Evolutionary conservation across 2,113 vertebrate species (phyloP), one percentile per base, ranked within the genome.

Genomic region (Oreamnos americanus): DNA sequence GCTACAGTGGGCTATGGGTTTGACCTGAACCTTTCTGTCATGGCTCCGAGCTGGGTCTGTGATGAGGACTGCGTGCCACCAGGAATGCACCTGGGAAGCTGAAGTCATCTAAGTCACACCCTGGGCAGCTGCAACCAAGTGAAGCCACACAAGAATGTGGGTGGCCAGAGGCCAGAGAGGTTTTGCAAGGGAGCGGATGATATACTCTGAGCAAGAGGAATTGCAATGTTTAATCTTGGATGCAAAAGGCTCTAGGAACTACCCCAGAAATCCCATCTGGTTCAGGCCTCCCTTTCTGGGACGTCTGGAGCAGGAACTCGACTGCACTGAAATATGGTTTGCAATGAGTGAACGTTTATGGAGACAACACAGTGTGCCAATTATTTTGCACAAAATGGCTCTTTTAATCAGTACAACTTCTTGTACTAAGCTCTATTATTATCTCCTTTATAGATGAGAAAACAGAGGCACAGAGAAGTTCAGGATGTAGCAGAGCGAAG

Each of bases 91-190:
- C 96, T 97, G 96, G 87, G 57, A 94, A 92, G 74, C 36, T 96
- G 81, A 98, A 51, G 76, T 97, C 93, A 97, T 74, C 58, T 58
- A 25, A 36, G 81, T 91, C 91, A 97, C 12, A 88, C 45, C 82
- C n/a, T 17, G 79, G 25, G 39, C 60, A 92, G 81, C 16, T 82
- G 84, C 79, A 94, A 79, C n/a, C 6, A 7, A 96, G 74, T 9
- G 64, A 97, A 95, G 81, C 85, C 94, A 92, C 12, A 36, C 6
- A 79, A 43, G 84, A 92, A 82, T 14, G 62, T 74, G 88, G 60
- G 49, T 93, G 92, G 87, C 16, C 17, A 49, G 23, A 95, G 33
- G 89, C 86, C 85, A 94, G 25, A 55, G 57, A 51, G 71, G 45
- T 74, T 96, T 76, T 93, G 76, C 64, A 94, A 83, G 19, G 79